A percentile compares a stretch with the other conserved stretches of the same genome.
phyloP scores from a whole-genome alignment of 64 coral and sea anemone species.

The Catalaphyllia jardinei region DNA sequence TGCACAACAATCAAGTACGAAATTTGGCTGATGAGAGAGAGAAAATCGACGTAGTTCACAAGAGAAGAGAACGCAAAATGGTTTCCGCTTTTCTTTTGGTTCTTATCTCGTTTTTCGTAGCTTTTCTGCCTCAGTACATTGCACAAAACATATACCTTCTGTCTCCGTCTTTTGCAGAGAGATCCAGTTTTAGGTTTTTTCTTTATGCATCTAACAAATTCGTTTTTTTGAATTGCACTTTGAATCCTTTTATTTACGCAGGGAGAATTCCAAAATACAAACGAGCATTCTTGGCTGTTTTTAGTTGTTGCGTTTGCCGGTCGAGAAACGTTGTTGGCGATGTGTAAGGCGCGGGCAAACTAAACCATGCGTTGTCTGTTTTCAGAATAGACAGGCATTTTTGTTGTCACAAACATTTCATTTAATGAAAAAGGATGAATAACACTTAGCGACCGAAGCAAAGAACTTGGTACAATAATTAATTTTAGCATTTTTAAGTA shows the following conservation, averaged over 20 bases:
- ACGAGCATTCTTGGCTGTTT: slow-evolving; percentile 19
- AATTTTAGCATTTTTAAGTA: too few species aligned
- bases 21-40: neutral
- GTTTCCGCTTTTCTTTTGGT: slow-evolving; percentile 3
- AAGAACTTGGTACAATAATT: too few species aligned
- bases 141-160: neutral
- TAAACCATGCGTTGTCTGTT: too few species aligned
- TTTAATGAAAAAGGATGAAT: too few species aligned
- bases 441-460: too few species aligned
- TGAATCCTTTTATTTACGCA: slow-evolving; percentile 14
- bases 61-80: slow-evolving; percentile 15
- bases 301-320: neutral
- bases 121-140: neutral
- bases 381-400: too few species aligned
- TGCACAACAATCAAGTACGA: slow-evolving; percentile 21
- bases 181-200: neutral
- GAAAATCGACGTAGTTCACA: neutral
- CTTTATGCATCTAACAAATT: neutral
- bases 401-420: too few species aligned
- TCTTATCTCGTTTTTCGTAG: neutral
- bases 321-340: neutral
- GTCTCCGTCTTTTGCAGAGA: neutral
- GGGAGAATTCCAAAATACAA: slow-evolving; percentile 26
- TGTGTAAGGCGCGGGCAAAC: neutral
- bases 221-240: slow-evolving; percentile 1